Conservation (phyloP, 2,888 invertebrate genomes). For the Philopedon plagiatum region DNA sequence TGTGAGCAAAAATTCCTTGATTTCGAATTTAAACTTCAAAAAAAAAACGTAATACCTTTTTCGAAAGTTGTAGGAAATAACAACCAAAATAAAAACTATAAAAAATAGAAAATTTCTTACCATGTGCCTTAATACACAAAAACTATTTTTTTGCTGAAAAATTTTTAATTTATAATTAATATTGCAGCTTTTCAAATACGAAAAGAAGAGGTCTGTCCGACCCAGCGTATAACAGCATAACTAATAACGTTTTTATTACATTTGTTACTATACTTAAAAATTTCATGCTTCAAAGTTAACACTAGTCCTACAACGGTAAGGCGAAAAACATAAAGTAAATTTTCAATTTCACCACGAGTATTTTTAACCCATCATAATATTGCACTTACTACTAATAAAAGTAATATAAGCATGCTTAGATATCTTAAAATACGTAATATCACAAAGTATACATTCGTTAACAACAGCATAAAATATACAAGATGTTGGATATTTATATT, state of each 20-base stretch:
- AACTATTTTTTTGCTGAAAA: too few species aligned
- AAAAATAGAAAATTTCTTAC: too few species aligned
- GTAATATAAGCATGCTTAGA: neutral
- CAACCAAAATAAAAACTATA: too few species aligned
- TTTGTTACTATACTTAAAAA: neutral
- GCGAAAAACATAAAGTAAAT: neutral
- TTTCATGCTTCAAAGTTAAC: neutral
- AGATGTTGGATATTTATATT: neutral
- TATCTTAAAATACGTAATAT: slow-evolving; percentile 6
- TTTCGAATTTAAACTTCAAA: too few species aligned
- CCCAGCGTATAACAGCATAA: neutral
- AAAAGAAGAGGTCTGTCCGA: neutral
- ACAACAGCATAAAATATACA: slow-evolving; percentile 1
- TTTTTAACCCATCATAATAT: neutral
- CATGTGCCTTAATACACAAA: too few species aligned
- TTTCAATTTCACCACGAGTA: neutral
- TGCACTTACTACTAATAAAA: neutral
- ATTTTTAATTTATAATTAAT: too few species aligned
- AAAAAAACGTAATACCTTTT: too few species aligned
- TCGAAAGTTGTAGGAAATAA: too few species aligned
- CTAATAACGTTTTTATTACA: neutral
- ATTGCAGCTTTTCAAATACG: neutral
- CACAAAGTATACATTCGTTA: slow-evolving; percentile 10
- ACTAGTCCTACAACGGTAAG: neutral
- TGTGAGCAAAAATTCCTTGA: too few species aligned